Conservation (phyloP, 2,113 vertebrate species). For the Corydoras sp. region DNA sequence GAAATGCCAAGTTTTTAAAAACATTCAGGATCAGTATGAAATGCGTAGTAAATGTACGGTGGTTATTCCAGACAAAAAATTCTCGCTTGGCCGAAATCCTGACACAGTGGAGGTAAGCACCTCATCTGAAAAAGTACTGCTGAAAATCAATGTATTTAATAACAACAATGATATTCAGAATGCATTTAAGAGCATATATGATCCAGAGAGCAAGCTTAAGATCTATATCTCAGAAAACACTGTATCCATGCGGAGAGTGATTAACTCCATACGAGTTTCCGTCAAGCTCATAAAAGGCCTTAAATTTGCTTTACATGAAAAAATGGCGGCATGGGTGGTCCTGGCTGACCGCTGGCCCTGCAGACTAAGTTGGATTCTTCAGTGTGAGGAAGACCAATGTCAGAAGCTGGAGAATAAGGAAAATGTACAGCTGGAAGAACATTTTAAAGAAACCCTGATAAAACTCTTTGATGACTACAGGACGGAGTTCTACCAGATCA, state of each 20-base stretch:
- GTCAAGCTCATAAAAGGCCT: conserved; percentile 69
- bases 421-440: rapidly evolving
- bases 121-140: neutral
- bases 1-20: conserved; percentile 67
- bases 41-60: neutral
- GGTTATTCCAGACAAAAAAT: neutral
- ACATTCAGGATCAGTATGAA: conserved; percentile 45
- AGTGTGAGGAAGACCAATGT: conserved; percentile 77
- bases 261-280: conserved; percentile 82
- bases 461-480: conserved; percentile 70
- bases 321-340: conserved; percentile 80
- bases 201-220: conserved; percentile 39
- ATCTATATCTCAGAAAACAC: conserved; percentile 71
- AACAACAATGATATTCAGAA: conserved; percentile 39
- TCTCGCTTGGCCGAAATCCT: conserved; percentile 8
- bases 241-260: conserved; percentile 77
- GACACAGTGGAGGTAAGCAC: conserved; percentile 16
- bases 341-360: conserved; percentile 86
- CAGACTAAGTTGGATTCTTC: conserved; percentile 83
- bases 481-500: conserved; percentile 70
- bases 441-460: conserved; percentile 50
- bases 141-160: too few species aligned
- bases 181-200: conserved; percentile 32
- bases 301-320: conserved; percentile 50
- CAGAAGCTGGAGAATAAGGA: conserved; percentile 47